These are phyloP conservation scores for Drosophila infuscata DNA, from an alignment of 2,888 invertebrate genomes.

Conservation along the genomic window DNA sequence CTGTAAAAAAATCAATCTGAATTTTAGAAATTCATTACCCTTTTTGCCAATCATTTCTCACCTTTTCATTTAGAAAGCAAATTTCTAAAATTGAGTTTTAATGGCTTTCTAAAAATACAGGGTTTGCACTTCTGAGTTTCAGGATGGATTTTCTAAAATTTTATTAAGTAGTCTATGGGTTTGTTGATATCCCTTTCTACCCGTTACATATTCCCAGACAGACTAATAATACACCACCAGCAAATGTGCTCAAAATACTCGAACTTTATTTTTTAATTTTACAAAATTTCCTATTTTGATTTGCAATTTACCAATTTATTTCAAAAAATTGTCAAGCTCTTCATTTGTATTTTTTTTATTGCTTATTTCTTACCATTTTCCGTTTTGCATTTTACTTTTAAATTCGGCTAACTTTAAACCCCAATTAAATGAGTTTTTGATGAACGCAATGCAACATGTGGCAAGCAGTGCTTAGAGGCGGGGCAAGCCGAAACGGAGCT, in stretches of 20 bases:
- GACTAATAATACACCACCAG: neutral
- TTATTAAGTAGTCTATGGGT: too few species aligned
- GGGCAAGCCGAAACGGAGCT: neutral
- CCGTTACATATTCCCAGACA: neutral
- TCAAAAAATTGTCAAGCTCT: slow-evolving; percentile 57
- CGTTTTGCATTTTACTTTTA: slow-evolving; percentile 4
- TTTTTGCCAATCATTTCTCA: neutral
- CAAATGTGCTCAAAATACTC: neutral
- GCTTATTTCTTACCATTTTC: neutral
- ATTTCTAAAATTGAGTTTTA: neutral
- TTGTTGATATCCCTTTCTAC: neutral
- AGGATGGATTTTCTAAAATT: neutral
- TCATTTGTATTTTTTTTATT: slow-evolving; percentile 7
- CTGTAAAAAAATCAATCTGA: neutral
- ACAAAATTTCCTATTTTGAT: slow-evolving; percentile 62
- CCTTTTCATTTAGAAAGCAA: neutral
- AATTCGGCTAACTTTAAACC: slow-evolving; percentile 16
- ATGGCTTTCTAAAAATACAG: too few species aligned
- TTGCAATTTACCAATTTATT: slow-evolving; percentile 63
- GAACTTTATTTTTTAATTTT: slow-evolving; percentile 52
- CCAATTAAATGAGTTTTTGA: slow-evolving; percentile 1
- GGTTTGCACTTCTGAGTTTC: neutral
- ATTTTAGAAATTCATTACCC: fast-evolving
- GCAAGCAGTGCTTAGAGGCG: slow-evolving; percentile 26
- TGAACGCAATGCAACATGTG: slow-evolving; percentile 19